phyloP scores from a whole-genome alignment of 2,797 vertebrate species.

The Botia almorhae region DNA sequence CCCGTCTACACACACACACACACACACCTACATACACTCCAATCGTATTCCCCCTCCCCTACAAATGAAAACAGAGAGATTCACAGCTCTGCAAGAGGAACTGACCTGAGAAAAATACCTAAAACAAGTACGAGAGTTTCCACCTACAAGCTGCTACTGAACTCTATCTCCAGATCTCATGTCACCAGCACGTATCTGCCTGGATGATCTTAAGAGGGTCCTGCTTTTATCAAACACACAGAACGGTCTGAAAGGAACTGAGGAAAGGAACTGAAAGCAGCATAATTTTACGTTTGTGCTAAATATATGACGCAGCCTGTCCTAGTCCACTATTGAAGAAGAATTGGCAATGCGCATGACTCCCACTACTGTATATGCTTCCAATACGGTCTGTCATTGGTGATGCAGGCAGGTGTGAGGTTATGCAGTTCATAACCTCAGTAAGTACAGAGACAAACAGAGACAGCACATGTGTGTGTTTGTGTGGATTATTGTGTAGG shows the following conservation, averaged over 20 bases:
- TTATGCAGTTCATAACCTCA: not conserved
- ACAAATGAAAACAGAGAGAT: conserved; percentile 47
- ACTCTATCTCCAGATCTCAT: not conserved
- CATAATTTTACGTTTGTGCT: not conserved
- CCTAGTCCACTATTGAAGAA: too few relatives aligned
- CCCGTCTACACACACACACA: not conserved
- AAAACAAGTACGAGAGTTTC: conserved; percentile 26
- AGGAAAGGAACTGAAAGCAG: not conserved
- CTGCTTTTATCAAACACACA: not conserved
- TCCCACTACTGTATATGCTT: too few relatives aligned
- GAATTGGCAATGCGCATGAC: too few relatives aligned
- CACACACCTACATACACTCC: not conserved
- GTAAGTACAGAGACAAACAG: not conserved
- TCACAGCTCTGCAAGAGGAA: not conserved
- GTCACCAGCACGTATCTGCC: not conserved
- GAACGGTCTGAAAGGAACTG: not conserved
- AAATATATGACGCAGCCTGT: too few relatives aligned
- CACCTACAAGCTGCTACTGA: not conserved
- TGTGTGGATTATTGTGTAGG: conserved; percentile 35
- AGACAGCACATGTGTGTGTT: conserved; percentile 44
- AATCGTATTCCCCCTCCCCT: conserved; percentile 43
- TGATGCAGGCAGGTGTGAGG: not conserved
- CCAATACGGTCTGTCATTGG: not conserved
- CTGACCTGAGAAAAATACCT: conserved; percentile 9
- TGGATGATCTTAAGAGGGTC: not conserved